Base-by-base conservation (phyloP, 2,797 vertebrate species). In the Lophius americanus region DNA sequence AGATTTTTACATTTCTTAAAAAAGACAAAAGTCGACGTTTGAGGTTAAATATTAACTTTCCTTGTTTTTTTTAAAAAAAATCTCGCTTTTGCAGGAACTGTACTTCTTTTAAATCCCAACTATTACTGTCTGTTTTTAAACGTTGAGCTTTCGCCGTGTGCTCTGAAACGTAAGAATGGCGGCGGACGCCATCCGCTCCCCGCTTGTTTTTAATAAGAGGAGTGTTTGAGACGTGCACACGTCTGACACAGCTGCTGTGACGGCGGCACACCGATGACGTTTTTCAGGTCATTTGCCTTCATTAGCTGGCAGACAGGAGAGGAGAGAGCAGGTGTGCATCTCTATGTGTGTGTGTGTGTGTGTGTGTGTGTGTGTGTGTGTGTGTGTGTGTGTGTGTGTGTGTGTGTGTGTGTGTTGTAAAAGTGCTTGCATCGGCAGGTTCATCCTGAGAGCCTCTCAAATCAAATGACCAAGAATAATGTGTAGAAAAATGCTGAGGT, bases 381-480 rank as follows among this genome's bases (percentile, higher is more conserved):
- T 38, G 44, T 54, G 66, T 42, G 46, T 41, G 49, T 36, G 68
- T 69, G 74, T 53, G 68, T 46, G 54, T 51, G 64, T 35, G 56
- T 35, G 68, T 47, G 57, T 43, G 64, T 53, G 64, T 53, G 57
- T 3, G 39, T 13, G 42, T 73, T 73, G 62, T 64, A 86, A 81
- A 89, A 90, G 69, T 88, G 88, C 89, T 89, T 85, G 84, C 85
- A 79, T 91, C 60, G 39, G 89, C 88, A 90, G 85, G 78, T 89
- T 91, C 74, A 73, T 70, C 79, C 75, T 79, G 70, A 83, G 83
- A 84, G 76, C 70, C 83, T 88, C 87, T 82, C 84, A 91, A 90
- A 91, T 84, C 90, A 86, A 89, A 89, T 84, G 81, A 84, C 72
- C 87, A 86, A 83, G 88, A 89, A 91, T 89, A 89, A 92, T 87